Base-by-base conservation (phyloP, 1,140 invertebrate genomes). In the Euglossa dilemma region DNA sequence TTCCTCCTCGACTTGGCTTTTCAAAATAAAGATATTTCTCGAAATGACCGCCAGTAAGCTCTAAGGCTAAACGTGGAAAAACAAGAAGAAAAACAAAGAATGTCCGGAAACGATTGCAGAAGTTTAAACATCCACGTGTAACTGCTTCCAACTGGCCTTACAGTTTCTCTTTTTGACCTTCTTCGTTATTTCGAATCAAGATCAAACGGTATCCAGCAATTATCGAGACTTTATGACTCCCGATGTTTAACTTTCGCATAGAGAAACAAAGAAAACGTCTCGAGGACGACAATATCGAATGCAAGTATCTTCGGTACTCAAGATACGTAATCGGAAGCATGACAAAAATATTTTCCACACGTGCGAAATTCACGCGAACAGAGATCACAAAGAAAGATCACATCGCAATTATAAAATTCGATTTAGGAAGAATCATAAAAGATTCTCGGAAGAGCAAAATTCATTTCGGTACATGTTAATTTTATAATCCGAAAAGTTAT, bases 151-250 rank as follows among this genome's bases (percentile, higher is more conserved):
- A 66, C 63, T 2, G 63, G 63, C 20, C 64, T n/a, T 67, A n/a
- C 14, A 45, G 64, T 67, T 67, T 67, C 64, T n/a, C 64, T 67
- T 67, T 45, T 45, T 9, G 64, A 67, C 36, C 23, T 66, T 45
- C 43, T 66, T 45, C 64, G 45, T 45, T 67, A 43, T 67, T 45
- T 67, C 43, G 12, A 23, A 66, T 12, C 43, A 66, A 43, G 36
- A 43, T 66, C 63, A 23, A 23, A 43, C 63, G 4, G 36, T 5
- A 45, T 16, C 5, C 4, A n/a, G 43, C 64, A 67, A 67, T 67
- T 67, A 45, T 45, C 11, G 14, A 6, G 43, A 43, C 25, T 43
- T 64, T 64, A 64, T 11, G 63, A 64, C 63, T 64, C 25, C 28
- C 28, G 23, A 28, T 14, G 28, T 18, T 1, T 12, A 6, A 67